Evolutionary conservation across 1,140 invertebrate species (phyloP).

Genomic region (Drosophila miranda): DNA sequence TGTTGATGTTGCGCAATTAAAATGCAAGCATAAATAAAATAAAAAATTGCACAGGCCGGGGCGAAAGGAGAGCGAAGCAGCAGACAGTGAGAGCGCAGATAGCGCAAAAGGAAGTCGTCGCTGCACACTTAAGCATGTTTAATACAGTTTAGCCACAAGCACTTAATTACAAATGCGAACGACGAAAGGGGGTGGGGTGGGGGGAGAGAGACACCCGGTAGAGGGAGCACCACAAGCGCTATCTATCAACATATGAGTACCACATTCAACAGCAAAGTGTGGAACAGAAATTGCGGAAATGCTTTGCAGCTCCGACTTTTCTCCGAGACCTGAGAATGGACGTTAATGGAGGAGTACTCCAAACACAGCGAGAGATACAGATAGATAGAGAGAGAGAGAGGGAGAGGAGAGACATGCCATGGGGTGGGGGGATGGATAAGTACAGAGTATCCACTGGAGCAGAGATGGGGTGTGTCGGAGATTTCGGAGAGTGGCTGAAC

Average conservation of each 20-base stretch:
- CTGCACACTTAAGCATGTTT: conserved; percentile 82
- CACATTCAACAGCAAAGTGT: conserved; percentile 22
- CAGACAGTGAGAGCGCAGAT: not conserved
- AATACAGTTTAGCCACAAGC: conserved; percentile 82
- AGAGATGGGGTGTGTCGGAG: conserved; percentile 4
- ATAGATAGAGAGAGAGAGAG: too few species aligned
- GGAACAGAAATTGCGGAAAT: conserved; percentile 53
- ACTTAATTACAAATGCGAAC: conserved; percentile 79
- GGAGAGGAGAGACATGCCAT: too few species aligned
- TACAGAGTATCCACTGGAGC: not conserved
- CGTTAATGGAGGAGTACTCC: conserved; percentile 18
- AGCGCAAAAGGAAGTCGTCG: conserved; percentile 52
- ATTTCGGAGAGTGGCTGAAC: conserved; percentile 8
- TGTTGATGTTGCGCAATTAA: conserved; percentile 63
- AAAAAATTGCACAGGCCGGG: conserved; percentile 13
- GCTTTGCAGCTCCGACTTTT: conserved; percentile 31
- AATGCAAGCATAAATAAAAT: conserved; percentile 39
- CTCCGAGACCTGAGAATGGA: conserved; percentile 9
- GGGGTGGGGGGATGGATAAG: not conserved
- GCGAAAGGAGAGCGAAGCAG: conserved; percentile 22
- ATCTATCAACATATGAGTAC: not conserved
- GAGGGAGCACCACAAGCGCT: conserved; percentile 2
- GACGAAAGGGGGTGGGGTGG: too few species aligned
- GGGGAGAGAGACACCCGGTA: not conserved
- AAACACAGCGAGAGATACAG: too few species aligned